These are phyloP conservation scores for Synodontis membranacea DNA, from an alignment of 2,113 vertebrate species.

Conservation along the genomic window DNA sequence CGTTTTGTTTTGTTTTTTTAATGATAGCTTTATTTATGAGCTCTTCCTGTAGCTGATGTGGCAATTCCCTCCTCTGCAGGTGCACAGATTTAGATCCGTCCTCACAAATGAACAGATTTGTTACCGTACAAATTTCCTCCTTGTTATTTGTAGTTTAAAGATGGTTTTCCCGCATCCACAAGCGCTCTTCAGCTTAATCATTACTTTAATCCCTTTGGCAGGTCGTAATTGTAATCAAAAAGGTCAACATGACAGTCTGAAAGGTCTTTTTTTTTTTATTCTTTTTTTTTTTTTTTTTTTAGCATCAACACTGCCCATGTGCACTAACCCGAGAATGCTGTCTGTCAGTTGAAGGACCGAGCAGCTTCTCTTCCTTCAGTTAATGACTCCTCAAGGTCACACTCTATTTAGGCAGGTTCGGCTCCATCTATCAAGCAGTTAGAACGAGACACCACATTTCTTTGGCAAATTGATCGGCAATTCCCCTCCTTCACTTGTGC, in stretches of 20 bases:
- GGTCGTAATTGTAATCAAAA: background rate
- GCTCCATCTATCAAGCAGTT: slow-evolving; percentile 58
- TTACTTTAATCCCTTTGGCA: background rate
- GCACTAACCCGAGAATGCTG: background rate
- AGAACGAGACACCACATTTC: slow-evolving; percentile 51
- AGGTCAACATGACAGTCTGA: background rate
- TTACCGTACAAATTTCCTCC: background rate
- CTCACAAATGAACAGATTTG: background rate
- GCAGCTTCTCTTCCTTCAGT: slow-evolving; percentile 37
- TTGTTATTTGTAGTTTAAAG: background rate
- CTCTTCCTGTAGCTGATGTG: background rate
- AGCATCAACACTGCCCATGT: background rate
- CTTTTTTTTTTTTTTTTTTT: no score
- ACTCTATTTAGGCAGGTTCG: slow-evolving; percentile 50
- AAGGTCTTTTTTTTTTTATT: slow-evolving; percentile 12
- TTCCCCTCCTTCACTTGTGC: slow-evolving; percentile 40
- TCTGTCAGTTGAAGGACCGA: slow-evolving; percentile 39
- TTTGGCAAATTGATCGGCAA: slow-evolving; percentile 55
- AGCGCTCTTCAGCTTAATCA: background rate
- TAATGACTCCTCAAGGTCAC: slow-evolving; percentile 53
- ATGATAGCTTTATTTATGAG: background rate
- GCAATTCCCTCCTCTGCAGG: background rate
- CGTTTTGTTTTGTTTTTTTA: background rate
- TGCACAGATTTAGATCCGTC: background rate
- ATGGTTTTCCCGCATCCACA: background rate